Evolutionary conservation across 2,888 invertebrate species (phyloP), one percentile per base, ranked within the genome.

Genomic region (Pegoplata infirma): DNA sequence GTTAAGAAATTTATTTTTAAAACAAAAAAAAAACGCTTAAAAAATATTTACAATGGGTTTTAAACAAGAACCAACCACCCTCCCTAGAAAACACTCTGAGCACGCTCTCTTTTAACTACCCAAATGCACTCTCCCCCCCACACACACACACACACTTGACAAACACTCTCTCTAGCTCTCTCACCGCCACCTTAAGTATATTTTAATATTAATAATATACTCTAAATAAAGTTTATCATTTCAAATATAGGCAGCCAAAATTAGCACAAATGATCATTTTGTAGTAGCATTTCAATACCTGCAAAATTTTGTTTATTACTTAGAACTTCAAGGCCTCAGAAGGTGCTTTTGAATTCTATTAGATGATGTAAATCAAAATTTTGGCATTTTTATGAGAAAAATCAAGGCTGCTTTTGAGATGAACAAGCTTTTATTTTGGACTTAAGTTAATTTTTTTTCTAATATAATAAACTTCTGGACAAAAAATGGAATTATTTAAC

Each of bases 401-500:
- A 14, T 23, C 10, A 12, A 28, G 55, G 46, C 55, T 67, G 67
- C 55, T 56, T 67, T 67, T 46, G 12, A 56, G 25, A 46, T 46
- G 67, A 17, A 51, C 12, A 28, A 67, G 28, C 47, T 56, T 67
- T 56, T 67, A 67, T 66, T n/a, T 53, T 66, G 47, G 36, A 53
- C 40, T 66, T 44, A 56, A 67, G 25, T 46, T 67, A 55, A 17
- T 46, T 23, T 47, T n/a, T n/a, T 56, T 56, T 67, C 32, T 49
- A 56, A 36, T 63, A 56, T 12, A 59, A 56, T 76, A 69, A 69
- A 69, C 21, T 51, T 56, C 32, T 67, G 61, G 46, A 74, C 14
- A 21, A 32, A 44, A 46, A 47, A 56, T 53, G 56, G 40, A 61
- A 63, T 56, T 8, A n/a, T n/a, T n/a, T n/a, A n/a, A n/a, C n/a